Conservation (phyloP, 2,888 invertebrate species). For the Abrostola tripartita region DNA sequence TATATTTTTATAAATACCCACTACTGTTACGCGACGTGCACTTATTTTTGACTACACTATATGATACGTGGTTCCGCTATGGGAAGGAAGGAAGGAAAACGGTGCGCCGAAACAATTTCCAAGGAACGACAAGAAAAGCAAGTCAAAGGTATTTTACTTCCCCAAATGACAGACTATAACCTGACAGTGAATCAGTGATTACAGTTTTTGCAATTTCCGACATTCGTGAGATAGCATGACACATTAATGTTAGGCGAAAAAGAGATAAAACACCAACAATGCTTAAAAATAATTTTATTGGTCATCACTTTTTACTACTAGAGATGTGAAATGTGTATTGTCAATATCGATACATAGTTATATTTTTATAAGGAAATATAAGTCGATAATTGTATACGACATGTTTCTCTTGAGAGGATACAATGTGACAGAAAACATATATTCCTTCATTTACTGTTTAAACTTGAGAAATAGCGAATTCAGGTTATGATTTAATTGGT, state of each 20-base stretch:
- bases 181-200: not conserved
- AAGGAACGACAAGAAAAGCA: constrained; percentile 30
- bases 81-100: constrained; percentile 1
- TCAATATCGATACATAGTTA: too few relatives aligned
- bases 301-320: not conserved
- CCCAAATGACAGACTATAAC: constrained; percentile 16
- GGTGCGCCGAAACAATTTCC: constrained; percentile 24
- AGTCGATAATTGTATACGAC: too few relatives aligned
- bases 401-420: too few relatives aligned
- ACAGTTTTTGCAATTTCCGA: not conserved
- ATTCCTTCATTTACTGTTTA: too few relatives aligned
- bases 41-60: constrained; percentile 2
- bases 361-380: too few relatives aligned
- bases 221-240: constrained; percentile 12
- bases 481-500: not conserved
- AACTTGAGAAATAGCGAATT: not conserved
- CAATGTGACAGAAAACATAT: too few relatives aligned
- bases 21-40: constrained; percentile 9
- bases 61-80: constrained; percentile 11
- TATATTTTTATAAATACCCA: constrained; percentile 3
- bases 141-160: constrained; percentile 15
- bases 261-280: constrained; percentile 21
- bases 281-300: constrained; percentile 14
- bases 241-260: not conserved
- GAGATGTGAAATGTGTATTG: not conserved